Base-by-base conservation (phyloP, 2,797 vertebrate species). In the Coluber constrictor region DNA sequence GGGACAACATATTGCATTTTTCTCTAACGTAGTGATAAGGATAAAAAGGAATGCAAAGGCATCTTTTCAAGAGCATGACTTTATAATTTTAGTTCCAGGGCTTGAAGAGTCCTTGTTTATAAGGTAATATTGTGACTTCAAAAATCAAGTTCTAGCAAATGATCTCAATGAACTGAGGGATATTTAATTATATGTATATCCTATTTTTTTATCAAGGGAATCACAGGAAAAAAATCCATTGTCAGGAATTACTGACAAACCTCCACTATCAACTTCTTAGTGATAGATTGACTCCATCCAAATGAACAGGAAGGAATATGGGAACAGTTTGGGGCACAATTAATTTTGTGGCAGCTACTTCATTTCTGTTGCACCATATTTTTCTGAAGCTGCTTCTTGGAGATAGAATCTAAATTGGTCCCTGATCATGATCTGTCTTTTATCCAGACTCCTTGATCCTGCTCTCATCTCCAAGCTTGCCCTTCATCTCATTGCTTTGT, bases 1-100 rank as follows among this genome's bases (percentile, higher is more conserved):
- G 95, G 93, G 94, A 93, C 95, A 96, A 95, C 95, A 96, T 95
- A 96, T 95, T 97, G 94, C 92, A 9, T 92, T 55, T 95, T 92
- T 89, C 92, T 96, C 95, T 95, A 95, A 96, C 95, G 93, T 5
- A 6, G 79, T 20, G 94, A 96, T 95, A 95, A 95, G 90, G 92
- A 95, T 92, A 91, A 90, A 94, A 93, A 95, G 93, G 94, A 95
- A 94, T 9, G 54, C 91, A 94, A 92, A 87, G 92, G 93, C 93
- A 91, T 57, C 86, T 92, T 92, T 95, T 94, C 90, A 94, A 94
- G 59, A 92, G 96, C 95, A 74, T 88, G 18, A 32, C 10, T 91
- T 86, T 23, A 51, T n/a, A 60, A 29, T 88, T 89, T 95, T 96
- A 96, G 94, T 92, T 94, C 86, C 89, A 0, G 0, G 2, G n/a